A percentile compares a stretch with the other conserved stretches of the same genome.
phyloP scores from a whole-genome alignment of 2,888 invertebrate species.

The Sussaba pulchella region DNA sequence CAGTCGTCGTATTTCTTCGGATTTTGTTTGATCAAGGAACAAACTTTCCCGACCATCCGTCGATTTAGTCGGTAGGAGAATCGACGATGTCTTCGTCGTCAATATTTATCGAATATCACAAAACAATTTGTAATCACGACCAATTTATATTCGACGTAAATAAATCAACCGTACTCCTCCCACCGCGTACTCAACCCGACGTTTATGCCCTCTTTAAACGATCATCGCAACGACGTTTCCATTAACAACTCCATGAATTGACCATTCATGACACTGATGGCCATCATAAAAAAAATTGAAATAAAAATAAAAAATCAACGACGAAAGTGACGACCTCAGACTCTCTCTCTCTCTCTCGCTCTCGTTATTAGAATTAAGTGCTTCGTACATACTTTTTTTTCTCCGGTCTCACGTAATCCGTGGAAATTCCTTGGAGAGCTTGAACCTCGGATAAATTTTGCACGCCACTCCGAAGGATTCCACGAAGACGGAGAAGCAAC shows the following conservation, averaged over 20 bases:
- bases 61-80: slow-evolving; percentile 14
- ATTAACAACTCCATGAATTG: slow-evolving; percentile 7
- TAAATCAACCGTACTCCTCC: not conserved
- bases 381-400: not conserved
- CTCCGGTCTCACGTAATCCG: not conserved
- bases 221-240: not conserved
- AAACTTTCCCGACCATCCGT: not conserved
- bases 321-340: too few species aligned
- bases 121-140: not conserved
- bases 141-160: not conserved
- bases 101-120: not conserved
- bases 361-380: too few species aligned
- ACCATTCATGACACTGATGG: not conserved
- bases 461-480: not conserved
- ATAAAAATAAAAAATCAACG: not conserved
- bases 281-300: slow-evolving; percentile 11
- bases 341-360: too few species aligned
- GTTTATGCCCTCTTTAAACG: not conserved
- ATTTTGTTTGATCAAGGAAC: too few species aligned
- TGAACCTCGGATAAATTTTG: not conserved
- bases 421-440: not conserved
- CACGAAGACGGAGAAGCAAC: not conserved
- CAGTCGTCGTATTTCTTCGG: too few species aligned
- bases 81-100: slow-evolving; percentile 11
- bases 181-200: not conserved